Evolutionary conservation across 2,888 invertebrate species (phyloP), one percentile per base, ranked within the genome.

Genomic region (Cryptus armator): DNA sequence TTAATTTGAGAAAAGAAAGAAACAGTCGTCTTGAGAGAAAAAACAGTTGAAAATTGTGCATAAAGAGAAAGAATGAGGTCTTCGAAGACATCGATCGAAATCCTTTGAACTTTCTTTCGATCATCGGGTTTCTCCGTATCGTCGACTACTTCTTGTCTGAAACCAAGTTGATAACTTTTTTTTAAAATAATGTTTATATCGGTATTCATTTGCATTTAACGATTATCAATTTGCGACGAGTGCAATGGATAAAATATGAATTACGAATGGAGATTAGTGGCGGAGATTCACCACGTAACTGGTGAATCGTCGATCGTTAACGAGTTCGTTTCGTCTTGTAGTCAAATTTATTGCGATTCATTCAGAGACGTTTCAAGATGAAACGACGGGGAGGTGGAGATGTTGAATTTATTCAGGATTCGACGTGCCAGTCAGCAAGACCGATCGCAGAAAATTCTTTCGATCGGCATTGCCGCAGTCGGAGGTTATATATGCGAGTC

Each of bases 361-460:
- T 64, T 43, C 19, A 1, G 16, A 9, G 43, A 66, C 16, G 19
- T 16, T n/a, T 43, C 19, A 10, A 71, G 59, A 71, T 79, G 70
- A 59, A 70, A 14, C 32, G 32, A 48, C 9, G 24, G 12, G 7
- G 24, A 68, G 48, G 24, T 19, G 70, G 51, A 32, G 53, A 32
- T 56, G 66, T 66, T 56, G 72, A 43, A 80, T 80, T 72, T 80
- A 80, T 80, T 66, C 56, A 44, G 37, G 72, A 16, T 67, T 67
- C 66, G 14, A 66, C 16, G 32, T 72, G 80, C 80, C 72, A 80
- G 72, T 80, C 80, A 72, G 72, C 72, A 72, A 56, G 66, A 72
- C 53, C 66, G 80, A 72, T 72, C 56, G 72, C 53, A 5, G n/a
- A 48, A 24, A 51, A 71, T 71, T 71, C 56, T n/a, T 71, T 56